Percentiles rank a stretch among this genome's conserved stretches.
phyloP scores from a whole-genome alignment of 1,140 invertebrate genomes.

The Sminthurinus signatus region DNA sequence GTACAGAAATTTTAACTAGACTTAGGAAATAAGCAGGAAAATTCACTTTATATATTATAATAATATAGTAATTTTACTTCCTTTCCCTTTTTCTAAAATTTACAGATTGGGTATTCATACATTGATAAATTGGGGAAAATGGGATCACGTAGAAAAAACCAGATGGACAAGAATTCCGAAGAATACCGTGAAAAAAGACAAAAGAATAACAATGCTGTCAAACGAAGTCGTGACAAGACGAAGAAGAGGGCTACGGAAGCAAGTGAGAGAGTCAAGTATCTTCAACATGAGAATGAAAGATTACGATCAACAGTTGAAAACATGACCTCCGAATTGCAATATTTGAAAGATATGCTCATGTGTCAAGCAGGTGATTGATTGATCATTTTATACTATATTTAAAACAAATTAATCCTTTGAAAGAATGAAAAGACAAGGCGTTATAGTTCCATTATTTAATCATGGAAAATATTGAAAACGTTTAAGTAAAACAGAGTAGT shows the following conservation, averaged over 20 bases:
- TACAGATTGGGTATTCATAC: background rate
- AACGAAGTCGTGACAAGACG: conserved; percentile 75
- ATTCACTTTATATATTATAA: background rate
- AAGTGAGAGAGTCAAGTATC: conserved; percentile 63
- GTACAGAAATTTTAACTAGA: background rate
- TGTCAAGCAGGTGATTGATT: conserved; percentile 62
- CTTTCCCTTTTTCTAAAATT: background rate
- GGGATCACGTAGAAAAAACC: conserved; percentile 43
- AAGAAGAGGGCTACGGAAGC: conserved; percentile 62
- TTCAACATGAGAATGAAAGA: conserved; percentile 74
- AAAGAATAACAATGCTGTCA: conserved; percentile 81
- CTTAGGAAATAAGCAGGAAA: background rate
- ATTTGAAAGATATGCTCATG: conserved; percentile 79
- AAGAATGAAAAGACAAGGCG: no score
- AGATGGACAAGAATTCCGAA: conserved; percentile 61
- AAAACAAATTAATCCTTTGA: no score
- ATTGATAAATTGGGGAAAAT: no score
- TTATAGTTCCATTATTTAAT: no score
- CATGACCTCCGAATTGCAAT: conserved; percentile 73
- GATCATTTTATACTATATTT: no score
- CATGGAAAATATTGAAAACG: no score
- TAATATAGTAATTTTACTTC: background rate
- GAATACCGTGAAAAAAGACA: conserved; percentile 73
- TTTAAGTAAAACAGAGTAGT: no score
- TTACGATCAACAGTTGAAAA: conserved; percentile 79